Percentiles rank a stretch among this genome's conserved stretches.
These are phyloP conservation scores for Conger conger DNA, from an alignment of 2,113 vertebrate species.

Conservation along the genomic window DNA sequence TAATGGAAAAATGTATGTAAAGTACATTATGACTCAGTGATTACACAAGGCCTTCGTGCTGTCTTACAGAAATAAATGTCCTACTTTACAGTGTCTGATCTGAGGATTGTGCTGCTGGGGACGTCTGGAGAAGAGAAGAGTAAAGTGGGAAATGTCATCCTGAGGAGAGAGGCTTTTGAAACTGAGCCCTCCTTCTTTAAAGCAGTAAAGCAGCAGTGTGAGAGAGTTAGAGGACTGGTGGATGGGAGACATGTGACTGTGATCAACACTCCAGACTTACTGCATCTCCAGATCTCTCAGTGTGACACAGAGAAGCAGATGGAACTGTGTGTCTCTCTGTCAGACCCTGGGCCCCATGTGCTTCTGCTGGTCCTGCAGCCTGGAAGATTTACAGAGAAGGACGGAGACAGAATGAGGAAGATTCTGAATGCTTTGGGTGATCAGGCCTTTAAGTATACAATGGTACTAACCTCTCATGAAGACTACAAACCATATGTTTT, in stretches of 20 bases:
- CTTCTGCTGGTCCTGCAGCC: constrained; percentile 47
- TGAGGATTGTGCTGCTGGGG: constrained; percentile 34
- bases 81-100: not conserved
- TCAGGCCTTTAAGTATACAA: constrained; percentile 28
- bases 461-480: constrained; percentile 14
- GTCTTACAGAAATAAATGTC: not conserved
- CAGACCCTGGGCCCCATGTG: constrained; percentile 47
- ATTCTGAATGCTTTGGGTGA: not conserved
- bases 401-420: not conserved
- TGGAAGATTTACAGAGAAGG: constrained; percentile 35
- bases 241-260: constrained; percentile 17
- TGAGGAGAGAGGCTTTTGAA: constrained; percentile 24
- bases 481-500: too few relatives aligned
- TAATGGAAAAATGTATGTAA: not conserved
- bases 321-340: not conserved
- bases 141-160: constrained; percentile 20
- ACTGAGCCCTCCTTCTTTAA: not conserved
- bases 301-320: constrained; percentile 3
- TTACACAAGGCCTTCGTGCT: not conserved
- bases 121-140: constrained; percentile 18
- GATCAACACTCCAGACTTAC: constrained; percentile 23
- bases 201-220: constrained; percentile 2
- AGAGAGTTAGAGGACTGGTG: not conserved
- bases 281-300: not conserved
- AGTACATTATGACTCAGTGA: not conserved